Evolutionary conservation across 2,888 invertebrate species (phyloP), one percentile per base, ranked within the genome.

Genomic region (Meloe dianella): DNA sequence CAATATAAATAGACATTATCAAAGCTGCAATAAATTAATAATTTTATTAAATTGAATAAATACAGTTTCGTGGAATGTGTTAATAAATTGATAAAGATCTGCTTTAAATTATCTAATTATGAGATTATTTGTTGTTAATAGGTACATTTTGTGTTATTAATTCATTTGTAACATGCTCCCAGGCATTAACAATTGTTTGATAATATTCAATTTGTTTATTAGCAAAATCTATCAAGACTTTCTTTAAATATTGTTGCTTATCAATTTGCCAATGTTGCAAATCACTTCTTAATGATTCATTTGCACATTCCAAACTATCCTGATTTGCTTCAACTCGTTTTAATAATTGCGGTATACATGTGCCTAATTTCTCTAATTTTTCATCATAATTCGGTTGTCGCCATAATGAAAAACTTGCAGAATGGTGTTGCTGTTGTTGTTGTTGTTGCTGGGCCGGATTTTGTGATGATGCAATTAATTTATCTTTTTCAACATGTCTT

Each of bases 221-320:
- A 10, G 90, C 89, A 84, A 89, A 87, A 70, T 86, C 85, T 32
- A 88, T 81, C 14, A 91, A 83, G 74, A 91, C 86, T 69, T 86
- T 86, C 77, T 89, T 89, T 61, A 91, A 79, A 79, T 90, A 90
- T 35, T 85, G 83, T 67, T 87, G 87, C 77, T 91, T 91, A 72
- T 89, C 90, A 35, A 84, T 77, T 71, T 89, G 88, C 91, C 91
- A 91, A 65, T 90, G 84, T 61, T 89, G 88, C 67, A 91, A 81
- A 79, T 91, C 91, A 54, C 90, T 89, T 61, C 89, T 84, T 30
- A 91, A 81, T 77, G 90, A 89, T 78, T 90, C 89, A 78, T 91
- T 91, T 0, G 91, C 89, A 76, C 89, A 89, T 78, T 90, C 90
- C 57, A 89, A 83, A 74, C 87, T 87, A 80, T 91, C 91, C 78